Conservation (phyloP, 2,113 vertebrate genomes). For the Vidua macroura region DNA sequence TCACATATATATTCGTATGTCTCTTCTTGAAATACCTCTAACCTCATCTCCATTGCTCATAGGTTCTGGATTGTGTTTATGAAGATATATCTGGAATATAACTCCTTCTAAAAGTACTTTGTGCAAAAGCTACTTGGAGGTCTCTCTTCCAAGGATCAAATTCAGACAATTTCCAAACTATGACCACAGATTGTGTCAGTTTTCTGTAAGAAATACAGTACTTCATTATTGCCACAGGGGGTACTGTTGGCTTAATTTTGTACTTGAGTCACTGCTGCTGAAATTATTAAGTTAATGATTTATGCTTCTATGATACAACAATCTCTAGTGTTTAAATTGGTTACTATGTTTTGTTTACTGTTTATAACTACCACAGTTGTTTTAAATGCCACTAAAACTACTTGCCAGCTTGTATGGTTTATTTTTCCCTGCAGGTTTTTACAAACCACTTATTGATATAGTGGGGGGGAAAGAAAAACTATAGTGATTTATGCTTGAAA, state of each 20-base stretch:
- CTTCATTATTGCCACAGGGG: slow-evolving; percentile 79
- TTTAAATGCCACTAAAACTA: slow-evolving; percentile 60
- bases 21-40: background rate
- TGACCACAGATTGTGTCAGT: slow-evolving; percentile 10
- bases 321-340: slow-evolving; percentile 74
- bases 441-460: slow-evolving; percentile 72
- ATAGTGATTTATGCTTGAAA: slow-evolving; percentile 57
- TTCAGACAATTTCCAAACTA: slow-evolving; percentile 24
- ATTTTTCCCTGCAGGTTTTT: slow-evolving; percentile 72
- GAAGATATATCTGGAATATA: background rate
- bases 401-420: slow-evolving; percentile 67
- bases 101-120: background rate
- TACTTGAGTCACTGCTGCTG: slow-evolving; percentile 62
- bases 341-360: slow-evolving; percentile 82
- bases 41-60: background rate
- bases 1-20: background rate
- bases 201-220: slow-evolving; percentile 65
- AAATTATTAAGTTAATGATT: slow-evolving; percentile 81
- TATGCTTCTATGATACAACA: slow-evolving; percentile 68
- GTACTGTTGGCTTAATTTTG: slow-evolving; percentile 82
- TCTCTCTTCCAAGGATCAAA: background rate
- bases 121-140: background rate
- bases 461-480: background rate
- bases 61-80: background rate
- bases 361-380: slow-evolving; percentile 75